These are phyloP conservation scores for Synanceia verrucosa DNA, from an alignment of 2,797 vertebrate genomes.

Conservation along the genomic window DNA sequence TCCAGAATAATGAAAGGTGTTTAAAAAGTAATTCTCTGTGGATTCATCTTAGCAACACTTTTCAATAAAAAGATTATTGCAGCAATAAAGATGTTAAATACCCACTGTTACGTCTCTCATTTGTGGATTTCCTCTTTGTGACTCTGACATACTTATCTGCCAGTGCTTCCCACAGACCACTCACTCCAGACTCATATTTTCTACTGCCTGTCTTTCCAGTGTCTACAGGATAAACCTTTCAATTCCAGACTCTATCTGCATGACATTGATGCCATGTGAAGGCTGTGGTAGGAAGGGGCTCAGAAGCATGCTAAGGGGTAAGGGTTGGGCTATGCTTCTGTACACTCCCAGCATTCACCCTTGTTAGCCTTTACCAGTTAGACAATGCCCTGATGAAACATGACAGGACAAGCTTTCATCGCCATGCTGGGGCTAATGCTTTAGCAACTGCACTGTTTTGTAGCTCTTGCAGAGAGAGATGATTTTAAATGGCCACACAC, in stretches of 20 bases:
- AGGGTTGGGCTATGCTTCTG: constrained; percentile 58
- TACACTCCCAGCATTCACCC: constrained; percentile 75
- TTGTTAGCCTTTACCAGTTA: constrained; percentile 80
- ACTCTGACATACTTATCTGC: constrained; percentile 15
- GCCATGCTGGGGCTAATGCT: constrained; percentile 67
- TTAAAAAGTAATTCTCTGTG: neutral
- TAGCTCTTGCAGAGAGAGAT: constrained; percentile 59
- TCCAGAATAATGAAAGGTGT: neutral
- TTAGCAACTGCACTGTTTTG: constrained; percentile 71
- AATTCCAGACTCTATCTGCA: constrained; percentile 54
- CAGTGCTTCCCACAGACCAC: constrained; percentile 18
- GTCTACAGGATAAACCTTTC: constrained; percentile 74
- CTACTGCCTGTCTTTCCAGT: constrained; percentile 52
- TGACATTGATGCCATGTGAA: constrained; percentile 79
- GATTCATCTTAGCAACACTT: neutral
- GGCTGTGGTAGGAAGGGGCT: constrained; percentile 61
- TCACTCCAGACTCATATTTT: constrained; percentile 61
- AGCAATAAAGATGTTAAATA: neutral
- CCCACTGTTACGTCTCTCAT: neutral
- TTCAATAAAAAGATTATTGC: neutral
- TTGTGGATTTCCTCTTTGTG: constrained; percentile 12
- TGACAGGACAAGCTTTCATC: constrained; percentile 80
- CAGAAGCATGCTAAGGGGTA: constrained; percentile 35
- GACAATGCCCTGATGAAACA: constrained; percentile 79
- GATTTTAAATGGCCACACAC: constrained; percentile 67